Conservation (phyloP, 2,113 vertebrate species). For the Lucifuga dentata region DNA sequence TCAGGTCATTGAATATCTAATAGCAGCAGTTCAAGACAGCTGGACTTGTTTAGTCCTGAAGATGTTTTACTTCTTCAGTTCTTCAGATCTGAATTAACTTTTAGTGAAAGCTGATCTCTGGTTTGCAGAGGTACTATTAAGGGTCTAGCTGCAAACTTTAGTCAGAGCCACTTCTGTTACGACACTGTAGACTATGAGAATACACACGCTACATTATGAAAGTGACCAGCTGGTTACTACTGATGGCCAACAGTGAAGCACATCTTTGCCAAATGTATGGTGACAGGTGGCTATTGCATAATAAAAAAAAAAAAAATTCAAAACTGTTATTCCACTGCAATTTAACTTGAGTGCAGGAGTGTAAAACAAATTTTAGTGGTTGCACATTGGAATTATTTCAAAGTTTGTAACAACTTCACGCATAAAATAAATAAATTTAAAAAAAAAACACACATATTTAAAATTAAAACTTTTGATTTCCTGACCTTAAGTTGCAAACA, state of each 20-base stretch:
- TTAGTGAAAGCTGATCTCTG: neutral
- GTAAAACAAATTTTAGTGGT: neutral
- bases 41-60: no score
- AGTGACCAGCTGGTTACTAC: neutral
- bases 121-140: neutral
- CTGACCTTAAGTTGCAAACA: no score
- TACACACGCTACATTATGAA: slow-evolving; percentile 10
- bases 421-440: no score
- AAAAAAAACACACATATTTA: no score
- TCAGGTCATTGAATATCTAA: no score
- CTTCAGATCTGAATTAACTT: no score
- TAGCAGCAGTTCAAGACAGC: no score
- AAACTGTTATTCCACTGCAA: slow-evolving; percentile 18
- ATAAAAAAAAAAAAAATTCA: slow-evolving; percentile 49
- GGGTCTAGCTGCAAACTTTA: neutral
- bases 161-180: slow-evolving; percentile 4
- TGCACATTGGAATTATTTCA: no score
- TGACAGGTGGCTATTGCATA: slow-evolving; percentile 62
- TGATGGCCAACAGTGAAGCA: slow-evolving; percentile 38
- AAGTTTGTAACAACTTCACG: no score
- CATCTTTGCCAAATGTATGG: slow-evolving; percentile 24
- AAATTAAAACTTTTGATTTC: no score
- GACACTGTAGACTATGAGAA: neutral
- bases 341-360: no score
- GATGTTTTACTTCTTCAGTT: no score